Evolutionary conservation across 2,888 invertebrate species (phyloP).

Genomic region (Rhimphoctona megacephalus): DNA sequence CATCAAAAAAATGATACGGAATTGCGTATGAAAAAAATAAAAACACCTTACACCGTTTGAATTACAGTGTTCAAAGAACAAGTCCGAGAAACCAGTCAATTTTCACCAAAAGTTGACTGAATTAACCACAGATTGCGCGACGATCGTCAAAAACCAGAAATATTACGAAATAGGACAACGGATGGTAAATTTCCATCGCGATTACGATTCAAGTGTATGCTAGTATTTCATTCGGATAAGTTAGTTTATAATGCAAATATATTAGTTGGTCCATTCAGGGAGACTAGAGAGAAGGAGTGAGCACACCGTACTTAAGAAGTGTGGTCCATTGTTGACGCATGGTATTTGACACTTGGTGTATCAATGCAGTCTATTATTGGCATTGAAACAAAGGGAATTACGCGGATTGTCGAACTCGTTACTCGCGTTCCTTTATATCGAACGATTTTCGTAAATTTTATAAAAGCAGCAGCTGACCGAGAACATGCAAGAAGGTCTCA

Average conservation of each 20-base stretch:
- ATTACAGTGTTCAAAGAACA: background rate
- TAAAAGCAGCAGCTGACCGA: background rate
- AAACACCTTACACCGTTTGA: too few species aligned
- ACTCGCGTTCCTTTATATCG: conserved; percentile 9
- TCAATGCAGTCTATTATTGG: conserved; percentile 65
- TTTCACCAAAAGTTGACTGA: background rate
- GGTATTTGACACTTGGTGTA: conserved; percentile 52
- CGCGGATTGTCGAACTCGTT: conserved; percentile 20
- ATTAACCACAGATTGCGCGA: background rate
- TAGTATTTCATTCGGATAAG: background rate
- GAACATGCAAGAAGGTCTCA: conserved; percentile 78
- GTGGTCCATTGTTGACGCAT: conserved; percentile 19
- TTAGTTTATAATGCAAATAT: background rate
- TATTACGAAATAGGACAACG: background rate
- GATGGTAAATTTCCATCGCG: conserved; percentile 9
- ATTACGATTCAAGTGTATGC: conserved; percentile 20
- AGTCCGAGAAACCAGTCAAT: background rate
- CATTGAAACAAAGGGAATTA: conserved; percentile 37
- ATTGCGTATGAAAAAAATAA: too few species aligned
- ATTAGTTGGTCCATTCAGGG: conserved; percentile 4
- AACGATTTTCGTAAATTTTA: conserved; percentile 31
- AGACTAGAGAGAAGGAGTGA: too few species aligned
- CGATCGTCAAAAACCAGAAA: background rate
- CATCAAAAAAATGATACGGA: background rate
- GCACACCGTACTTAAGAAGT: too few species aligned